These are phyloP conservation scores for Serranus cabrilla DNA, from an alignment of 2,797 vertebrate species.

Conservation along the genomic window DNA sequence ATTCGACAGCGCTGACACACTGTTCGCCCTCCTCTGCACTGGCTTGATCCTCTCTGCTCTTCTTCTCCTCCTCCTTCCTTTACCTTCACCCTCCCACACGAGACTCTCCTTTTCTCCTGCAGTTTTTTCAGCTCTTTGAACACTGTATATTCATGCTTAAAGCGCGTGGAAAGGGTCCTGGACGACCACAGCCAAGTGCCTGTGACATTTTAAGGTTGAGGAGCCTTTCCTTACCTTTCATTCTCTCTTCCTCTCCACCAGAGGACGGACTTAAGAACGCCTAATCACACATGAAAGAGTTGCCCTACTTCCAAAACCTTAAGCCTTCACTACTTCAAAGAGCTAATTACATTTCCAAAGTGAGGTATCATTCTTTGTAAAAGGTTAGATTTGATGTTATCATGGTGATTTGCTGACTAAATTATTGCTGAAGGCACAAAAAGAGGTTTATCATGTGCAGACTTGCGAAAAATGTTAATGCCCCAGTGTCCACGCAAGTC, in stretches of 20 bases:
- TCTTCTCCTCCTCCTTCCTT: conserved; percentile 12
- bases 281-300: conserved; percentile 74
- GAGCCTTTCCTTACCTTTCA: conserved; percentile 29
- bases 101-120: conserved; percentile 5
- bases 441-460: conserved; percentile 29
- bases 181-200: conserved; percentile 59
- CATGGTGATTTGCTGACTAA: conserved; percentile 27
- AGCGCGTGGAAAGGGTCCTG: conserved; percentile 18
- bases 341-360: conserved; percentile 54
- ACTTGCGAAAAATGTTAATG: conserved; percentile 29
- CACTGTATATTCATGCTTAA: background rate
- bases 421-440: conserved; percentile 28
- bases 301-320: conserved; percentile 65
- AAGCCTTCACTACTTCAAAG: conserved; percentile 62
- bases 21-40: conserved; percentile 32
- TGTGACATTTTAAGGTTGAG: conserved; percentile 52
- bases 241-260: conserved; percentile 15
- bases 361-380: conserved; percentile 50
- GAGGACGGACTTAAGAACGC: conserved; percentile 48
- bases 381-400: conserved; percentile 58
- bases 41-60: conserved; percentile 15
- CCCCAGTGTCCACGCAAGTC: conserved; percentile 17
- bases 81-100: conserved; percentile 9
- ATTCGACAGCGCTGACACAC: conserved; percentile 45
- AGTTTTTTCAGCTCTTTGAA: background rate